A percentile compares a stretch with the other conserved stretches of the same genome.
Conservation (phyloP, 2,113 vertebrate genomes). For the Salvelinus sp. region DNA sequence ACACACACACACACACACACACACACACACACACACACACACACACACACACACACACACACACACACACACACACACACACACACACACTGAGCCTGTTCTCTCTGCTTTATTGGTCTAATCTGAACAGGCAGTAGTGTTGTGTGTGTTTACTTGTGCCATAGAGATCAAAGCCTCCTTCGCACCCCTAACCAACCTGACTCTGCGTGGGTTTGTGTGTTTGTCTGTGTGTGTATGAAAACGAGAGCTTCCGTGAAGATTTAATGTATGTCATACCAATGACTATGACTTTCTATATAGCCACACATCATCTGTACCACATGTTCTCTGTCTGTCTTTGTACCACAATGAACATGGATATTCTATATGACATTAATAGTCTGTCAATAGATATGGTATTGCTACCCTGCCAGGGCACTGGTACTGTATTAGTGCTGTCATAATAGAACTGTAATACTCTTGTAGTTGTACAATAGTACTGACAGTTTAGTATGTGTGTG, state of each 20-base stretch:
- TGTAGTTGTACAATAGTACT: no score
- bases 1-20: neutral
- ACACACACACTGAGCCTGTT: constrained; percentile 13
- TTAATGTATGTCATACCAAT: no score
- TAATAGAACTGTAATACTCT: no score
- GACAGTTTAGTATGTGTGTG: neutral
- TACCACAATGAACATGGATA: no score
- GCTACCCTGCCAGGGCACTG: no score
- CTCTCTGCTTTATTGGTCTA: constrained; percentile 54
- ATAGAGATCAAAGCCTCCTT: constrained; percentile 52
- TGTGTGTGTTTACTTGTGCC: constrained; percentile 14
- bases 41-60: neutral
- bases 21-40: constrained; percentile 1
- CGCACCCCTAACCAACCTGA: neutral
- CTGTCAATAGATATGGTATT: no score
- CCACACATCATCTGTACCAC: no score
- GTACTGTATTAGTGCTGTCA: no score
- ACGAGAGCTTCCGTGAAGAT: no score
- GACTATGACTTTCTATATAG: no score
- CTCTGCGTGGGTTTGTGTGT: constrained; percentile 25
- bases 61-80: constrained; percentile 4
- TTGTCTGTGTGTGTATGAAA: neutral
- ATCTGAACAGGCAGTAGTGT: constrained; percentile 34
- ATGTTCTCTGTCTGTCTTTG: no score
- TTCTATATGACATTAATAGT: no score